Conservation (phyloP, 2,113 vertebrate genomes). For the Collichthys lucidus region DNA sequence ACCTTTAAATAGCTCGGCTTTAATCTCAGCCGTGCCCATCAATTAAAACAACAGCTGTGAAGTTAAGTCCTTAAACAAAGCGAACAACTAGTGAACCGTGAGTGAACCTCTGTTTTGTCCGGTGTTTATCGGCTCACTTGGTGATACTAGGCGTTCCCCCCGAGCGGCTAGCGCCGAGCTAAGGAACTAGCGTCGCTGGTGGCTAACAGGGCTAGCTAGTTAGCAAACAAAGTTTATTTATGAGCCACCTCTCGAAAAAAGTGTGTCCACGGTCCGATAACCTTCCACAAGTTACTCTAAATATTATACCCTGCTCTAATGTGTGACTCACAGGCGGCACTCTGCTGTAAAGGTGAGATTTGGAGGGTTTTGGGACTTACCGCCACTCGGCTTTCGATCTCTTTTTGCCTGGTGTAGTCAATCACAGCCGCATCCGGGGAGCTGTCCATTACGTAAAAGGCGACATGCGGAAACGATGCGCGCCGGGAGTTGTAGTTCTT, state of each 20-base stretch:
- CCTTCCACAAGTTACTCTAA: fast-evolving
- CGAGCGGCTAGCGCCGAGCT: constrained; percentile 70
- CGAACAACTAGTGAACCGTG: fast-evolving
- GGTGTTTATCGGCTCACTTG: constrained; percentile 24
- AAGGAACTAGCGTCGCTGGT: constrained; percentile 78
- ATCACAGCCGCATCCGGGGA: constrained; percentile 85
- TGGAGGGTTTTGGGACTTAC: constrained; percentile 75
- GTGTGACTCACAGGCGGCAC: neutral
- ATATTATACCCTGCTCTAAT: neutral
- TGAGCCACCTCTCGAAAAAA: constrained; percentile 12
- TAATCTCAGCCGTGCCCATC: too few species aligned
- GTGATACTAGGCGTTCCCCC: constrained; percentile 79
- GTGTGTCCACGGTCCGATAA: neutral
- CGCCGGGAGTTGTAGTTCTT: constrained; percentile 74
- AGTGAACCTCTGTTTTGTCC: neutral
- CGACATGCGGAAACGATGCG: constrained; percentile 28
- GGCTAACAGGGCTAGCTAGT: constrained; percentile 70
- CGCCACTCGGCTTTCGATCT: constrained; percentile 80
- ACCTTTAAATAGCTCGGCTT: neutral
- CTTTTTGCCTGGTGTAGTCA: constrained; percentile 78
- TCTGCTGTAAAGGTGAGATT: neutral
- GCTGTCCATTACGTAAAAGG: constrained; percentile 72
- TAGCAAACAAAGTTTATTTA: constrained; percentile 77
- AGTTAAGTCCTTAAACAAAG: neutral
- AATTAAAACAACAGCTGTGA: neutral